Percentiles rank a stretch among this genome's conserved stretches.
These are phyloP conservation scores for Spermophilus dauricus DNA, from an alignment of 2,113 vertebrate genomes.

Conservation along the genomic window DNA sequence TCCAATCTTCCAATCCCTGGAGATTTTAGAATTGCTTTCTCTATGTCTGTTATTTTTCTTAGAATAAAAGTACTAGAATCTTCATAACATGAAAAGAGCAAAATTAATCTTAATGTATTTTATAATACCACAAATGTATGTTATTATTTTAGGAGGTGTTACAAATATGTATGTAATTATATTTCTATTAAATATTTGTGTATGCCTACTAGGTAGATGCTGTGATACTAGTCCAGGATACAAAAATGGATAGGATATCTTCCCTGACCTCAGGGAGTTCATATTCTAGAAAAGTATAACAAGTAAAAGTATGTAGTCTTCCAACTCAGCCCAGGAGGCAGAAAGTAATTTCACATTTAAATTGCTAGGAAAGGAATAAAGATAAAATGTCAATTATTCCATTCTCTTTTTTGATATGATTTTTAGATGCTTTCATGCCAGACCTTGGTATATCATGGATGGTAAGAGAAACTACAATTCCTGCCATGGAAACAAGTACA, in stretches of 20 bases:
- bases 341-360: background rate
- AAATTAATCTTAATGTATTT: slow-evolving; percentile 15
- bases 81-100: background rate
- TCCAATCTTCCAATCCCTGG: background rate
- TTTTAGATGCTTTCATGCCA: background rate
- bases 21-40: background rate
- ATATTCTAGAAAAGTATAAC: background rate
- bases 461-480: background rate
- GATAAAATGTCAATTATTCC: background rate
- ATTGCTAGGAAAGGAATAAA: background rate
- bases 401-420: background rate
- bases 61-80: background rate
- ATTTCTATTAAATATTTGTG: background rate
- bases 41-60: background rate
- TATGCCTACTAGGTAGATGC: background rate
- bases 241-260: background rate
- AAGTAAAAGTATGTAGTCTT: background rate
- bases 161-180: background rate
- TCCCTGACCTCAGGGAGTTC: background rate
- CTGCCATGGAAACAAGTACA: background rate
- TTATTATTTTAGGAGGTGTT: background rate
- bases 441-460: background rate
- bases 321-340: background rate
- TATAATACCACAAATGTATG: background rate
- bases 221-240: background rate